These are phyloP conservation scores for Camelus bactrianus DNA, from an alignment of 2,113 vertebrate genomes.

Conservation along the genomic window DNA sequence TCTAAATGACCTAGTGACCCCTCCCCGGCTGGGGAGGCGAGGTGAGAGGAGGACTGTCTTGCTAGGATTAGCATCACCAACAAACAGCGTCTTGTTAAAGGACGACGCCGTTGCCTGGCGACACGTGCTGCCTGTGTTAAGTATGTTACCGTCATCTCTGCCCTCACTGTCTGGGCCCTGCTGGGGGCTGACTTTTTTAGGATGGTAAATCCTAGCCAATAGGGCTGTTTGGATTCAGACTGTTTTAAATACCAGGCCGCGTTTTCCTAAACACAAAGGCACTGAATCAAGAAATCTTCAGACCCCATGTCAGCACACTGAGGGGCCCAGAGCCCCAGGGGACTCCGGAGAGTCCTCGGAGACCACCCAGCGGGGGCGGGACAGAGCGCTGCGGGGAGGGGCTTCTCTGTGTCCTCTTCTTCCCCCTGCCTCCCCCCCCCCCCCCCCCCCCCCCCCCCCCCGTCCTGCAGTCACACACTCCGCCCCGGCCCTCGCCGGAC, in stretches of 20 bases:
- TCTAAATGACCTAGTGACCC: accelerated
- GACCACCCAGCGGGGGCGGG: not conserved
- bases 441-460: no score
- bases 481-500: not conserved
- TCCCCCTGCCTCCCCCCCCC: not conserved
- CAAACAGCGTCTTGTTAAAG: no score
- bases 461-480: not conserved
- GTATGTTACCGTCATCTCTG: accelerated
- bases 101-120: accelerated
- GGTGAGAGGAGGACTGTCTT: no score
- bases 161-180: not conserved
- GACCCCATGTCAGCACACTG: not conserved
- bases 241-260: not conserved
- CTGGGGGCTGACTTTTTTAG: not conserved
- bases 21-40: accelerated
- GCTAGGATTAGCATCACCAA: accelerated
- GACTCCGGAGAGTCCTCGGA: no score
- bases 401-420: not conserved
- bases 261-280: not conserved
- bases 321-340: not conserved
- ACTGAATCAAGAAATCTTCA: not conserved
- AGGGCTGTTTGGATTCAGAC: no score
- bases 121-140: accelerated
- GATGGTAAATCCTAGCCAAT: not conserved
- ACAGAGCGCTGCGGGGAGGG: accelerated